Conservation (phyloP, 2,113 vertebrate species). For the Rhinopomastus cyanomelas region DNA sequence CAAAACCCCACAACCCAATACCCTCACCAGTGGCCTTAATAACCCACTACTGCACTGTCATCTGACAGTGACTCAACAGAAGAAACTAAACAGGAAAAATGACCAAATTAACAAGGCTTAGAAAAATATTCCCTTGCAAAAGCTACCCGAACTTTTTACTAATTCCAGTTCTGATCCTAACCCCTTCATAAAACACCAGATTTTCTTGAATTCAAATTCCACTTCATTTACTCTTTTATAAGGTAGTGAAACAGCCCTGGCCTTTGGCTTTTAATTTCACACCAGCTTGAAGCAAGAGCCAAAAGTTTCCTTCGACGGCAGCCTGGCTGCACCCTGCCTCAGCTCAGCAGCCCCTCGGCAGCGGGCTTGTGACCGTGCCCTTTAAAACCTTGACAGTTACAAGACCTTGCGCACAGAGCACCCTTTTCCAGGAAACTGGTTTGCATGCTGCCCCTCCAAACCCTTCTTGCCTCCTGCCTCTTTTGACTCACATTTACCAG, state of each 20-base stretch:
- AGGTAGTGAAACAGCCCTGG: background rate
- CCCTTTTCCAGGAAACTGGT: background rate
- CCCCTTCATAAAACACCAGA: background rate
- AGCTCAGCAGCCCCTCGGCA: background rate
- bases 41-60: background rate
- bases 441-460: background rate
- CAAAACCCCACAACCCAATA: fast-evolving
- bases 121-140: background rate
- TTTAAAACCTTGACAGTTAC: background rate
- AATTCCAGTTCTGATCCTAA: background rate
- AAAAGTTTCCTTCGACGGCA: background rate
- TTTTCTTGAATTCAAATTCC: background rate
- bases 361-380: background rate
- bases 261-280: background rate
- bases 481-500: background rate
- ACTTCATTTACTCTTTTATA: background rate
- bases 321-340: background rate
- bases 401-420: background rate
- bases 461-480: background rate
- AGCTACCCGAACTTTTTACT: background rate
- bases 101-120: background rate
- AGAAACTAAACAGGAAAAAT: background rate
- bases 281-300: background rate
- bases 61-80: background rate
- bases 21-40: background rate